Evolutionary conservation across 2,888 invertebrate species (phyloP), one percentile per base, ranked within the genome.

Genomic region (Amphipyra berbera): DNA sequence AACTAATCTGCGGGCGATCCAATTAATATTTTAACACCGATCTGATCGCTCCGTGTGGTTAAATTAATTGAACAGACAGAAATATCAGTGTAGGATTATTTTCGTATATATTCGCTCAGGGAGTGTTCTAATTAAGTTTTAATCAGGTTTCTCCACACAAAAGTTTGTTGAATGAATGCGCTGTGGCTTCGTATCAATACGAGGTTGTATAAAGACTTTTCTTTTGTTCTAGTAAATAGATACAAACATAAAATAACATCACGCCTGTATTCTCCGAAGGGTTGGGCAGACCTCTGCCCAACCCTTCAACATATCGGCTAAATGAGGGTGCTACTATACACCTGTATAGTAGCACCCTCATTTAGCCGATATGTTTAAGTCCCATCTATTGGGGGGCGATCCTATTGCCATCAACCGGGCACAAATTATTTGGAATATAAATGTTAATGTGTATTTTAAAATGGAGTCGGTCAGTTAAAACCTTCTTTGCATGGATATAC

Each of bases 1-100:
- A 49, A 37, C 65, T 44, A 65, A 74, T 49, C 62, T 55, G 62
- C 57, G 35, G 41, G 66, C 68, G 73, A 80, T 73, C 68, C 81
- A 82, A 84, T 84, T 84, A 82, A 78, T 79, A 82, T 82, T 82
- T 81, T 76, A 84, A 81, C 73, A 40, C 73, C 68, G 45, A 47
- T 64, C 60, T 62, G 73, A 81, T 74, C 76, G 68, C 68, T 61
- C 67, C 59, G 70, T 61, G 54, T 68, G 68, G 50, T 68, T 77
- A 79, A 76, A 84, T 84, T 83, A 83, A 82, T 84, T 70, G 77
- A 76, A 79, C 78, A 69, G 61, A 59, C 72, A 61, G 68, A 76
- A n/a, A 79, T 64, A 76, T 77, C 61, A 54, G 72, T 68, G 69
- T 75, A 42, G 75, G 77, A 75, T 76, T 75, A 73, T 73, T 80